A percentile compares a stretch with the other conserved stretches of the same genome.
Evolutionary conservation across 2,797 vertebrate genomes (phyloP).

Genomic region (Arctocebus calabarensis): DNA sequence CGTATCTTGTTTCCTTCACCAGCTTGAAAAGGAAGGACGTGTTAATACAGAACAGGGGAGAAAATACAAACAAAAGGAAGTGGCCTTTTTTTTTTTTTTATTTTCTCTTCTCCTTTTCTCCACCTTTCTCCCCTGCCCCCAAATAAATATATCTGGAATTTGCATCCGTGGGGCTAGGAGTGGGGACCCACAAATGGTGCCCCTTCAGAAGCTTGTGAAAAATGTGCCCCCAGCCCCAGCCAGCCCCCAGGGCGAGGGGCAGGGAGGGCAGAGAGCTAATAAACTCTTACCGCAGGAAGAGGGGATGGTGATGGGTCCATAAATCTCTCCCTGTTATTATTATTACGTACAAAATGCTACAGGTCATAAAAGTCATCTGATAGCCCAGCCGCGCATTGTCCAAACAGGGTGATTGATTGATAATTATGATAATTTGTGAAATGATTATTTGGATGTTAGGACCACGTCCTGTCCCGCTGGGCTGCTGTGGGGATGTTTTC

Average conservation of each 20-base stretch:
- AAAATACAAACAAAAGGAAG: not conserved
- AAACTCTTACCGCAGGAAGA: conserved; percentile 72
- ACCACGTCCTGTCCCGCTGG: conserved; percentile 87
- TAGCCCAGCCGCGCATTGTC: conserved; percentile 88
- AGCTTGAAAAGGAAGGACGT: conserved; percentile 9
- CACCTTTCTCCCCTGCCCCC: not conserved
- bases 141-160: not conserved
- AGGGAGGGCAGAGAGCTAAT: not conserved
- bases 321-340: conserved; percentile 91
- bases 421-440: conserved; percentile 98
- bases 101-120: not conserved
- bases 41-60: conserved; percentile 12
- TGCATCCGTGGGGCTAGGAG: fast-evolving
- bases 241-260: not conserved
- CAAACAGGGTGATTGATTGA: conserved; percentile 95
- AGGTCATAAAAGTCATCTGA: conserved; percentile 93
- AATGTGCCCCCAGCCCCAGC: not conserved
- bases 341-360: conserved; percentile 91
- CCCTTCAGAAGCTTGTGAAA: not conserved
- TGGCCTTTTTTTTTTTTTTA: conserved; percentile 23
- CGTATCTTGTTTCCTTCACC: conserved; percentile 70
- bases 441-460: conserved; percentile 97
- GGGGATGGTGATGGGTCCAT: conserved; percentile 81
- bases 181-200: not conserved
- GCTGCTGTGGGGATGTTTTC: conserved; percentile 88